These are phyloP conservation scores for Alouatta palliata DNA, from an alignment of 2,113 vertebrate species.

Conservation along the genomic window DNA sequence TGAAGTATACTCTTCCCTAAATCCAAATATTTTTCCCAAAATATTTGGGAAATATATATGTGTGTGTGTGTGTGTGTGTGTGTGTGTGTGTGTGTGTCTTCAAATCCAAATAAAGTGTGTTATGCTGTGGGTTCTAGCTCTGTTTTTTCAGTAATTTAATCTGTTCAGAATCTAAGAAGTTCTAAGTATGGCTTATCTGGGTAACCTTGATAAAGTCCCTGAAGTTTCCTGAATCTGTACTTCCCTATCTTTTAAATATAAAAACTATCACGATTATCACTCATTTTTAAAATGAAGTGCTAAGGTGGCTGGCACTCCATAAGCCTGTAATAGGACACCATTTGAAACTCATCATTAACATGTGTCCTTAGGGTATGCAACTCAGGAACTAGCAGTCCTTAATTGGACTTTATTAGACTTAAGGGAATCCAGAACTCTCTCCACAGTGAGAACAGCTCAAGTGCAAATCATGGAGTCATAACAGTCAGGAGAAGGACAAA, in stretches of 20 bases:
- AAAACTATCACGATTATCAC: constrained; percentile 46
- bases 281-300: constrained; percentile 58
- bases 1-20: not conserved
- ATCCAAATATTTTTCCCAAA: not conserved
- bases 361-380: constrained; percentile 37
- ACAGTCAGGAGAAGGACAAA: constrained; percentile 75
- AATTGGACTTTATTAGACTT: constrained; percentile 49
- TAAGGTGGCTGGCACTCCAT: not conserved
- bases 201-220: constrained; percentile 32
- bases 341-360: constrained; percentile 58
- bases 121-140: not conserved
- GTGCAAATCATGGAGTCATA: constrained; percentile 77
- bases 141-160: not conserved
- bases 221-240: not conserved
- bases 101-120: not conserved
- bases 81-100: too few species aligned
- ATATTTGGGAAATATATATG: too few species aligned
- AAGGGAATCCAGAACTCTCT: not conserved
- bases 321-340: not conserved
- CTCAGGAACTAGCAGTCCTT: constrained; percentile 42
- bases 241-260: constrained; percentile 38
- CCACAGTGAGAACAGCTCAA: constrained; percentile 61
- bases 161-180: not conserved
- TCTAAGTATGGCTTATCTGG: not conserved
- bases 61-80: too few species aligned